Conservation (phyloP, 2,888 invertebrate genomes). For the Strigamia transsilvanica region DNA sequence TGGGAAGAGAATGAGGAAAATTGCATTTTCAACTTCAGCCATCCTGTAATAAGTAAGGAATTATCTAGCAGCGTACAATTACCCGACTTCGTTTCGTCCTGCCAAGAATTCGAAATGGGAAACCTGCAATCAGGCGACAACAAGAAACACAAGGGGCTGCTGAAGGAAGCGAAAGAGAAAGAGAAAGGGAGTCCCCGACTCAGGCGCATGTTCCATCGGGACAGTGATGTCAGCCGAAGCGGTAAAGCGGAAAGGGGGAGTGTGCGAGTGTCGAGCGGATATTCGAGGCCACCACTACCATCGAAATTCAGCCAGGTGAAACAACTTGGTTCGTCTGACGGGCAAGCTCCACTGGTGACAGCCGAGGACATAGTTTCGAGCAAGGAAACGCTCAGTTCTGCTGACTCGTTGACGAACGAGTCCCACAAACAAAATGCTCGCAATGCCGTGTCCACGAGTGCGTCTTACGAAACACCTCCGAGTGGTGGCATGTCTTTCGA, state of each 20-base stretch:
- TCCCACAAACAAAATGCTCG: background rate
- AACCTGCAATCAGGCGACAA: constrained; percentile 48
- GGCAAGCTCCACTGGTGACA: background rate
- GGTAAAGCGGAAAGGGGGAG: constrained; percentile 39
- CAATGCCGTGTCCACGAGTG: constrained; percentile 51
- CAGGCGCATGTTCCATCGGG: constrained; percentile 51
- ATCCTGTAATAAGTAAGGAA: background rate
- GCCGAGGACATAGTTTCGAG: constrained; percentile 35
- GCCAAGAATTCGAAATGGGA: constrained; percentile 38
- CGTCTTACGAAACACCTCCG: constrained; percentile 62
- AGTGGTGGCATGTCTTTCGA: constrained; percentile 73
- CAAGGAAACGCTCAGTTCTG: constrained; percentile 50
- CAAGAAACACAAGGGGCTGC: constrained; percentile 52
- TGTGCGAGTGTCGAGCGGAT: constrained; percentile 12
- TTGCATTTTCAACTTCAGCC: background rate
- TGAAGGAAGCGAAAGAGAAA: constrained; percentile 50
- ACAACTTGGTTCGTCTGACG: background rate
- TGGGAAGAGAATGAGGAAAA: background rate
- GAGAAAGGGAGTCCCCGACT: constrained; percentile 52
- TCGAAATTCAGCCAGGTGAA: background rate
- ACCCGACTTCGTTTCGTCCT: background rate
- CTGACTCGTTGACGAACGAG: constrained; percentile 42
- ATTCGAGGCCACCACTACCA: background rate
- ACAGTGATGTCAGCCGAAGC: constrained; percentile 43
- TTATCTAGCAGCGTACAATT: background rate